Evolutionary conservation across 2,888 invertebrate species (phyloP).

Genomic region (Cerastis rubricosa): DNA sequence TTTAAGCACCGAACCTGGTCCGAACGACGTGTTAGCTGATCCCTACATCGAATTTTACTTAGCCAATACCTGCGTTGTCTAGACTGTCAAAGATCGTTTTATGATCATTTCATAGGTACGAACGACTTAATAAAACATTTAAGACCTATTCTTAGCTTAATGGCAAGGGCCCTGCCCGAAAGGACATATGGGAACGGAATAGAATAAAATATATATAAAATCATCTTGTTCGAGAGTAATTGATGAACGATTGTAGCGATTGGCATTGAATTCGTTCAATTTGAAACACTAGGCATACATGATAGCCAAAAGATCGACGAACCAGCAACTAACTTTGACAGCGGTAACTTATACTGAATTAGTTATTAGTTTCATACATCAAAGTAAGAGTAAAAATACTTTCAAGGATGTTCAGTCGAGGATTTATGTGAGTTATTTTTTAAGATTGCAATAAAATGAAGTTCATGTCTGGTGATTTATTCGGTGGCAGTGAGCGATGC

Average conservation of each 20-base stretch:
- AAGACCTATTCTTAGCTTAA: conserved; percentile 14
- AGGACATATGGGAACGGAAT: background rate
- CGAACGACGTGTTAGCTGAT: conserved; percentile 48
- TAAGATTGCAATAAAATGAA: conserved; percentile 54
- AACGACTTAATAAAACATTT: conserved; percentile 22
- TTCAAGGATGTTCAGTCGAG: conserved; percentile 26
- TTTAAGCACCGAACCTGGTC: conserved; percentile 54
- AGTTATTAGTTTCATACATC: conserved; percentile 40
- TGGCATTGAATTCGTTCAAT: conserved; percentile 8
- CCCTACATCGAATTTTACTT: conserved; percentile 58
- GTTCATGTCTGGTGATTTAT: conserved; percentile 63
- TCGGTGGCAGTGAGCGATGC: conserved; percentile 73
- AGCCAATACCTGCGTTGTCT: conserved; percentile 52
- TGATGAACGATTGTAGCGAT: conserved; percentile 11
- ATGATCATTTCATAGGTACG: conserved; percentile 16
- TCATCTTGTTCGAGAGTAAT: background rate
- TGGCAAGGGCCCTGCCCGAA: background rate
- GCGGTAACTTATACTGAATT: conserved; percentile 40
- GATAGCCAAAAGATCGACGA: conserved; percentile 43
- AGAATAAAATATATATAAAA: conserved; percentile 8
- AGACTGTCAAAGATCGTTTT: conserved; percentile 56
- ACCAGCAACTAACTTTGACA: conserved; percentile 24
- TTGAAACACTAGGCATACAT: conserved; percentile 11
- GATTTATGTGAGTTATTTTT: conserved; percentile 50
- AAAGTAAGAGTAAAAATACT: conserved; percentile 34